Conservation (phyloP, 1,140 invertebrate genomes). For the Eubasilissa regina region DNA sequence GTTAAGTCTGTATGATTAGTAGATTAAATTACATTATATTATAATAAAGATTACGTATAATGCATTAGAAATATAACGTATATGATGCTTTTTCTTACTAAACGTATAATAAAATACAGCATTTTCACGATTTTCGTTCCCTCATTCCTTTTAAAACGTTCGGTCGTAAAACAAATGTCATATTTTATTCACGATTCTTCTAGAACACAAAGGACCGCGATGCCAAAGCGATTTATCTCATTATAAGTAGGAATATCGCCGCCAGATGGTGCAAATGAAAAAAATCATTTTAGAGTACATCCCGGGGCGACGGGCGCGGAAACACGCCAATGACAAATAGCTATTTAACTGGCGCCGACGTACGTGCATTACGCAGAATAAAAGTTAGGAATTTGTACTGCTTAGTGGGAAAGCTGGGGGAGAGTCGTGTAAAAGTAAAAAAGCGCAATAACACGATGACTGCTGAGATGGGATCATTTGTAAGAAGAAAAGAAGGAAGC, state of each 20-base stretch:
- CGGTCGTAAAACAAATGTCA: conserved; percentile 35
- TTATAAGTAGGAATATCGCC: conserved; percentile 48
- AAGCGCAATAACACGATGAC: conserved; percentile 61
- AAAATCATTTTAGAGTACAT: conserved; percentile 58
- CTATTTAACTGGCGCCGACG: conserved; percentile 61
- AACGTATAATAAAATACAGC: too few species aligned
- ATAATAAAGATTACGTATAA: too few species aligned
- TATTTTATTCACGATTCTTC: conserved; percentile 40
- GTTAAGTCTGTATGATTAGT: too few species aligned
- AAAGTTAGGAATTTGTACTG: conserved; percentile 58
- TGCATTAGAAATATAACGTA: too few species aligned
- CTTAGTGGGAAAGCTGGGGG: conserved; percentile 64
- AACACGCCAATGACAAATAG: conserved; percentile 60
- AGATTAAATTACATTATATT: too few species aligned
- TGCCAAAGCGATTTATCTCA: conserved; percentile 48
- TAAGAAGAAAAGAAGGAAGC: conserved; percentile 38
- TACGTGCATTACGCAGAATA: conserved; percentile 59
- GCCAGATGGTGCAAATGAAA: conserved; percentile 61
- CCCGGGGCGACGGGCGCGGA: conserved; percentile 24
- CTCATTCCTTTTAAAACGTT: background rate
- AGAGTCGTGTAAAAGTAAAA: conserved; percentile 68
- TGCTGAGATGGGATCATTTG: conserved; percentile 57
- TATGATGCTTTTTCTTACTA: too few species aligned
- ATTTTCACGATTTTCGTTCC: too few species aligned
- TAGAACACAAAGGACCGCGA: conserved; percentile 8